Percentiles rank a stretch among this genome's conserved stretches.
These are phyloP conservation scores for Spermophilus dauricus DNA, from an alignment of 2,113 vertebrate species.

Conservation along the genomic window DNA sequence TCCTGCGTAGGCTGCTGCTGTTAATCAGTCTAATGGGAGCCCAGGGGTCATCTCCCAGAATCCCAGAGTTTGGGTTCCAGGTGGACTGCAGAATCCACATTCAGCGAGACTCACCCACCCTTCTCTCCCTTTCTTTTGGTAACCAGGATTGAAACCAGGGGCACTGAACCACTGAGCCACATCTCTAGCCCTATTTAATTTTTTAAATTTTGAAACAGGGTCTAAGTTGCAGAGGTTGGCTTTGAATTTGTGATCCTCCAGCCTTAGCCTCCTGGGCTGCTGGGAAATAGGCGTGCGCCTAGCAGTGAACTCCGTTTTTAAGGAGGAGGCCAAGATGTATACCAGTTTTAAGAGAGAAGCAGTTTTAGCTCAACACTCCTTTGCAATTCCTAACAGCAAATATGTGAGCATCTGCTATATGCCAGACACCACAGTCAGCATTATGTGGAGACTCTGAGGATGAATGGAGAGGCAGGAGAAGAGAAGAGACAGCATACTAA, in stretches of 20 bases:
- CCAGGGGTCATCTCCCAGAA: neutral
- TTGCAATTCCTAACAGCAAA: conserved; percentile 13
- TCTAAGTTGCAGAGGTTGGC: too few relatives aligned
- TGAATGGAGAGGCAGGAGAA: neutral
- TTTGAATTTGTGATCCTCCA: too few relatives aligned
- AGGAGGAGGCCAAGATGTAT: neutral
- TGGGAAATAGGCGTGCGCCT: too few relatives aligned
- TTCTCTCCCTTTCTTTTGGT: too few relatives aligned
- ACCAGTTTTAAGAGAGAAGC: neutral
- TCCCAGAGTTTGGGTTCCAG: neutral
- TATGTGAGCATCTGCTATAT: neutral
- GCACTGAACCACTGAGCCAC: too few relatives aligned
- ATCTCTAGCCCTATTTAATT: too few relatives aligned
- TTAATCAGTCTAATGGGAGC: neutral
- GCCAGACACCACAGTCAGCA: neutral
- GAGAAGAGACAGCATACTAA: neutral
- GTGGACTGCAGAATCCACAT: neutral
- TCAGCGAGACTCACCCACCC: neutral
- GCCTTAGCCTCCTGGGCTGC: too few relatives aligned
- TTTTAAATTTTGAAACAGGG: too few relatives aligned
- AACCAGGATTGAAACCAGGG: too few relatives aligned
- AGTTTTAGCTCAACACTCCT: conserved; percentile 6
- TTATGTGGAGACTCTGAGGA: neutral
- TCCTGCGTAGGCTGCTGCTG: neutral
- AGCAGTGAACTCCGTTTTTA: neutral